These are phyloP conservation scores for Halichoerus grypus DNA, from an alignment of 2,113 vertebrate species.

Conservation along the genomic window DNA sequence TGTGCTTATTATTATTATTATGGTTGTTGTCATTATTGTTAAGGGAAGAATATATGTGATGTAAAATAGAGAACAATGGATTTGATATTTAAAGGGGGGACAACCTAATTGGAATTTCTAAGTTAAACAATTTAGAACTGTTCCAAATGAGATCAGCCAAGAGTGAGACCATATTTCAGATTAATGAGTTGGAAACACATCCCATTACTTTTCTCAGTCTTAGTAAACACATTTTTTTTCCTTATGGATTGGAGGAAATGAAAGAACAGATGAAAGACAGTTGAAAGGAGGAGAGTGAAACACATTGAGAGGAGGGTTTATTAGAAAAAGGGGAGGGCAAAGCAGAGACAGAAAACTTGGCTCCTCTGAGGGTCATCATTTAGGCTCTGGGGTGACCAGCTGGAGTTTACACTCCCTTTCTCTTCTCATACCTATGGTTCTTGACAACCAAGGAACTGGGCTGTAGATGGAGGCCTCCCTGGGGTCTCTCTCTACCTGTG, in stretches of 20 bases:
- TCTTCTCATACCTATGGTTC: conserved; percentile 1
- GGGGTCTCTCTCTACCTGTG: neutral
- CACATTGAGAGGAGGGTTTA: neutral
- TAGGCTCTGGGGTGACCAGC: neutral
- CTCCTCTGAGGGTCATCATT: neutral
- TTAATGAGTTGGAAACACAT: conserved; percentile 59
- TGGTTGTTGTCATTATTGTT: conserved; percentile 17
- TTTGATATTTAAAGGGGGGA: conserved; percentile 47
- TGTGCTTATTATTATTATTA: conserved; percentile 57
- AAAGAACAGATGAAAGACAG: conserved; percentile 31
- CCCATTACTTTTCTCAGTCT: conserved; percentile 52
- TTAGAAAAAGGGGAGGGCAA: neutral
- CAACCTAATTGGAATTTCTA: conserved; percentile 45
- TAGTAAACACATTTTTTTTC: conserved; percentile 49
- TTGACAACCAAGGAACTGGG: conserved; percentile 13
- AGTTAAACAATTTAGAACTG: conserved; percentile 59
- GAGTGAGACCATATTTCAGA: conserved; percentile 62
- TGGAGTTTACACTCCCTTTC: neutral
- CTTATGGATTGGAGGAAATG: conserved; percentile 20
- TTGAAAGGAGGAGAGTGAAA: conserved; percentile 30
- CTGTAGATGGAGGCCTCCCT: neutral
- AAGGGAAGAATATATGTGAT: conserved; percentile 27
- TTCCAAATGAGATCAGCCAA: conserved; percentile 58
- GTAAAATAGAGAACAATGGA: conserved; percentile 17
- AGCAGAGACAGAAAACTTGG: neutral